Evolutionary conservation across 2,888 invertebrate genomes (phyloP).

Genomic region (Volucella inflata): DNA sequence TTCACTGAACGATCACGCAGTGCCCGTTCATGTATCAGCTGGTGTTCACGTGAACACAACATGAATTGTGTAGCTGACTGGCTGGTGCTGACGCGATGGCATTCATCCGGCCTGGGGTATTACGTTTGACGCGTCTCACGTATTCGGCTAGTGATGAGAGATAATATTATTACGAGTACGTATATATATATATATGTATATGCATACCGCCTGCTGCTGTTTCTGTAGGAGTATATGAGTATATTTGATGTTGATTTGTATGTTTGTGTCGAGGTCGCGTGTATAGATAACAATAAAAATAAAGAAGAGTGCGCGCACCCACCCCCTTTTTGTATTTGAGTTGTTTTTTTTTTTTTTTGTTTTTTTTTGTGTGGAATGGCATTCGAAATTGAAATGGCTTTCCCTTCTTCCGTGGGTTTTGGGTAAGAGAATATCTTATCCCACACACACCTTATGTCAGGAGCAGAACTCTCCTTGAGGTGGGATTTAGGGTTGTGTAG

Average conservation of each 20-base stretch:
- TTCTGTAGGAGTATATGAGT: conserved; percentile 37
- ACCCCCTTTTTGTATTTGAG: conserved; percentile 54
- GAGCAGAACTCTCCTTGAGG: no score
- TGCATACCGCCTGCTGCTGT: conserved; percentile 6
- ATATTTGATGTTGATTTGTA: not conserved
- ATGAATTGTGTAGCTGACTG: conserved; percentile 75
- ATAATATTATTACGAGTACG: conserved; percentile 27
- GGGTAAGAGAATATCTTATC: no score
- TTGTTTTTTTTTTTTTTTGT: conserved; percentile 20
- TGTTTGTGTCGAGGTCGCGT: conserved; percentile 59
- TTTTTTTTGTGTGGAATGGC: not conserved
- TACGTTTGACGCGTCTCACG: conserved; percentile 76
- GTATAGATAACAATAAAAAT: conserved; percentile 42
- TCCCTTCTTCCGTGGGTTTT: conserved; percentile 21
- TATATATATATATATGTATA: conserved; percentile 12
- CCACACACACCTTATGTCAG: no score
- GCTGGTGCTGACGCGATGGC: conserved; percentile 69
- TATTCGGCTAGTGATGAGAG: conserved; percentile 64
- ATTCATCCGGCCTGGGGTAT: conserved; percentile 76
- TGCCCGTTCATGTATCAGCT: conserved; percentile 87
- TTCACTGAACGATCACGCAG: conserved; percentile 83
- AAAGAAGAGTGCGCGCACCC: conserved; percentile 60
- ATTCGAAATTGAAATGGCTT: not conserved
- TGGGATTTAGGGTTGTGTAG: no score
- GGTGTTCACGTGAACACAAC: conserved; percentile 92